Evolutionary conservation across 2,888 invertebrate genomes (phyloP).

Genomic region (Eupithecia centaureata): DNA sequence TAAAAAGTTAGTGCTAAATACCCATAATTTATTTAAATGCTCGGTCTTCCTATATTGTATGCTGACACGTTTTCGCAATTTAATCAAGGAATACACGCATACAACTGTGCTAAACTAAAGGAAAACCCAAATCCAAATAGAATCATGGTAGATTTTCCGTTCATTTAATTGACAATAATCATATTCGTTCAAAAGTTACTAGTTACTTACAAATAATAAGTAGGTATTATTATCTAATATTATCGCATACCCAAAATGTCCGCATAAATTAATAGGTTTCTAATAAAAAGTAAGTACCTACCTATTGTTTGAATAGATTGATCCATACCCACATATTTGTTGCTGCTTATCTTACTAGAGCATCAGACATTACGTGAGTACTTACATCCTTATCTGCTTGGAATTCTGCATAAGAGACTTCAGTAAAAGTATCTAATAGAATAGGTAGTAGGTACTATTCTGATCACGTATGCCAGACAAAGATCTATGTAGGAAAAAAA

Average conservation of each 20-base stretch:
- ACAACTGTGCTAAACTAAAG: too few relatives aligned
- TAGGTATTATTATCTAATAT: not conserved
- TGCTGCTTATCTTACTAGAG: slow-evolving; percentile 26
- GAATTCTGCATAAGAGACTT: not conserved
- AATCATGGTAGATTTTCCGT: too few relatives aligned
- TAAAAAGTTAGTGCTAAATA: too few relatives aligned
- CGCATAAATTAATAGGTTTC: not conserved
- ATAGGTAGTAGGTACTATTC: not conserved
- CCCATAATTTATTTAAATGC: too few relatives aligned
- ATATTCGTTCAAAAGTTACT: not conserved
- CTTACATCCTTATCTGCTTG: not conserved
- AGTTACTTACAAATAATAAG: not conserved
- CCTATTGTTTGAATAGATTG: not conserved
- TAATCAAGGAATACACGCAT: too few relatives aligned
- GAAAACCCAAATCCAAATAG: too few relatives aligned
- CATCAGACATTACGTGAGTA: slow-evolving; percentile 27
- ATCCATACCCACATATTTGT: not conserved
- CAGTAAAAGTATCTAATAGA: not conserved
- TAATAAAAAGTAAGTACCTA: not conserved
- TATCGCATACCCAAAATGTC: not conserved
- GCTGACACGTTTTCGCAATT: too few relatives aligned
- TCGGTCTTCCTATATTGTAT: too few relatives aligned
- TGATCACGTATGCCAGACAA: not conserved
- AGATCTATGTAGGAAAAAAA: not conserved
- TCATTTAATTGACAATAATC: too few relatives aligned